Percentiles rank a stretch among this genome's conserved stretches.
Conservation (phyloP, 2,888 invertebrate species). For the Pimpla rufipes region DNA sequence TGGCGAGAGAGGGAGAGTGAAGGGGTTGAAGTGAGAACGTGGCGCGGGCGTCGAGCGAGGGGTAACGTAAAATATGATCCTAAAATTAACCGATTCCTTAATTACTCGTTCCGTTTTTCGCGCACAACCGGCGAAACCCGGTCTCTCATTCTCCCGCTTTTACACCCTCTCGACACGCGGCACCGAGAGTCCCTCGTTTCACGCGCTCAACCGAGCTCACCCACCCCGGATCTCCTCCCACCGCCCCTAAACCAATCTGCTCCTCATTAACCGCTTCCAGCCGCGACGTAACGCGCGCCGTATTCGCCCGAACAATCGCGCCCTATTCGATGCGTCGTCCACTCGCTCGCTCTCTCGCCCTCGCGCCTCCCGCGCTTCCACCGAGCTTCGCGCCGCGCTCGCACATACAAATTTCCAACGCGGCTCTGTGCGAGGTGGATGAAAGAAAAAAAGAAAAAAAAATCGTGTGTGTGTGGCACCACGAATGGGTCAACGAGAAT, state of each 20-base stretch:
- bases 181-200: conserved; percentile 64
- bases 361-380: background rate
- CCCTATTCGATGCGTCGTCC: conserved; percentile 32
- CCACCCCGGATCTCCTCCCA: conserved; percentile 37
- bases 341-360: conserved; percentile 28
- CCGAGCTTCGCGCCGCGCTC: background rate
- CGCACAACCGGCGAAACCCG: conserved; percentile 59
- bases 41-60: conserved; percentile 29
- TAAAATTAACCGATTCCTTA: conserved; percentile 84
- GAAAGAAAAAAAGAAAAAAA: background rate
- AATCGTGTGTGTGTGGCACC: too few relatives aligned
- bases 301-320: conserved; percentile 48
- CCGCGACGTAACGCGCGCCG: conserved; percentile 41
- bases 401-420: background rate
- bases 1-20: conserved; percentile 45
- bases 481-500: background rate
- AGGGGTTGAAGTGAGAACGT: conserved; percentile 58
- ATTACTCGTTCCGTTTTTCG: conserved; percentile 81
- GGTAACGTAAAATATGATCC: conserved; percentile 81
- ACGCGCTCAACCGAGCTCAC: conserved; percentile 47
- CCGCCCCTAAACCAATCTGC: conserved; percentile 74
- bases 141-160: conserved; percentile 48
- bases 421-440: background rate
- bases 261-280: conserved; percentile 75
- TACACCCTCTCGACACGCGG: conserved; percentile 63